Evolutionary conservation across 2,888 invertebrate genomes (phyloP).

Genomic region (Leptarthrus brevirostris): DNA sequence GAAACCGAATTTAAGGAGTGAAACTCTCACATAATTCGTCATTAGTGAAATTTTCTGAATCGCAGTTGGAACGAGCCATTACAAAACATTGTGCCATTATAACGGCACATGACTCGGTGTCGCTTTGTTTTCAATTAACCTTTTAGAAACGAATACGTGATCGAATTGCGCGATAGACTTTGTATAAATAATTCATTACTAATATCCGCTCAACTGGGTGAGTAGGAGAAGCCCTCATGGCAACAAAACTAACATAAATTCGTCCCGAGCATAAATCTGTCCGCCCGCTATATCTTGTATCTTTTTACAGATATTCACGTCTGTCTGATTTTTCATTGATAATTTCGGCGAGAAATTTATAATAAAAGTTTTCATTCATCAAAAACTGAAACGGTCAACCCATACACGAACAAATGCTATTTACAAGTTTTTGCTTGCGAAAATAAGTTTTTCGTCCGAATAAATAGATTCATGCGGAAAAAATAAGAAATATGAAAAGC

Average conservation of each 20-base stretch:
- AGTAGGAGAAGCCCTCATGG: conserved; percentile 13
- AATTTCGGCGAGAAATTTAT: conserved; percentile 23
- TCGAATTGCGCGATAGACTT: not conserved
- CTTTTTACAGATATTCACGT: not conserved
- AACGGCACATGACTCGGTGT: no score
- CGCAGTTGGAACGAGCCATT: no score
- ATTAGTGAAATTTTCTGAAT: no score
- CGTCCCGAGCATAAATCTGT: not conserved
- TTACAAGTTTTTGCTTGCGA: not conserved
- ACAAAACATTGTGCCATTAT: no score
- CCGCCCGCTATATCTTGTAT: not conserved
- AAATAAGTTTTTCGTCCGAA: conserved; percentile 14
- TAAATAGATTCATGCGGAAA: conserved; percentile 39
- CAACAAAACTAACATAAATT: conserved; percentile 1
- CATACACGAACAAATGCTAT: not conserved
- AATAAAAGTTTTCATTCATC: conserved; percentile 39
- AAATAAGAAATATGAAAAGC: conserved; percentile 23
- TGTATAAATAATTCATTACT: conserved; percentile 26
- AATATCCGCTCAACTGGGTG: not conserved
- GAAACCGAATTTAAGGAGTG: no score
- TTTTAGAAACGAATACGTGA: conserved; percentile 12
- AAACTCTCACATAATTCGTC: no score
- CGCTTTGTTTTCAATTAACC: conserved; percentile 18
- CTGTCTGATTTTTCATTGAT: conserved; percentile 15
- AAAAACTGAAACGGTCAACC: conserved; percentile 15